Evolutionary conservation across 2,113 vertebrate species (phyloP), one percentile per base, ranked within the genome.

Genomic region (Polyodon spathula): DNA sequence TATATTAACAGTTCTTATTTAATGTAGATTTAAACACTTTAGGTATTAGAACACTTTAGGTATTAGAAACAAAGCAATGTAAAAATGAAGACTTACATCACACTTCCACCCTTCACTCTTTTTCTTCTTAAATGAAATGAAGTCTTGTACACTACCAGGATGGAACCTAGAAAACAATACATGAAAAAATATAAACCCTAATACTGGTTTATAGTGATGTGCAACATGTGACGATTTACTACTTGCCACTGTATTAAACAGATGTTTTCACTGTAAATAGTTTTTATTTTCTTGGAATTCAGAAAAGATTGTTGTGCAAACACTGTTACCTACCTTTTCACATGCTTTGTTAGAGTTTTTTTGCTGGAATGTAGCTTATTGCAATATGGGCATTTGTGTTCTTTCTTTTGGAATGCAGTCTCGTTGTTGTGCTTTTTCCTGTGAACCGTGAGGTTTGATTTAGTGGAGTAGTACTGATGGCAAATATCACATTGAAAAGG

Each of bases 31-130:
- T n/a, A n/a, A n/a, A n/a, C n/a, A n/a, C n/a, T n/a, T n/a, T n/a
- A n/a, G n/a, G n/a, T n/a, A n/a, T n/a, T n/a, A n/a, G n/a, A n/a
- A n/a, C n/a, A n/a, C n/a, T n/a, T n/a, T n/a, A n/a, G n/a, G n/a
- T n/a, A n/a, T n/a, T n/a, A n/a, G n/a, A n/a, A n/a, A n/a, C n/a
- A n/a, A n/a, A n/a, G n/a, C n/a, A n/a, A n/a, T n/a, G n/a, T 8
- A 41, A 50, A 38, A 60, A 16, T 11, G 5, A 60, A 37, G 39
- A 70, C 92, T 89, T 86, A 97, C 95, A 66, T 95, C 91, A 78
- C 96, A 99, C 76, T 95, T 97, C 96, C 94, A 97, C 60, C 92
- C 92, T 77, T 98, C 94, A 66, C 86, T 95, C 74, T 94, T 98
- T 63, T 82, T 92, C 76, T 92, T 97, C 80, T 83, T 93, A 66